phyloP scores from a whole-genome alignment of 2,888 invertebrate species.

The Pheosia gnoma region DNA sequence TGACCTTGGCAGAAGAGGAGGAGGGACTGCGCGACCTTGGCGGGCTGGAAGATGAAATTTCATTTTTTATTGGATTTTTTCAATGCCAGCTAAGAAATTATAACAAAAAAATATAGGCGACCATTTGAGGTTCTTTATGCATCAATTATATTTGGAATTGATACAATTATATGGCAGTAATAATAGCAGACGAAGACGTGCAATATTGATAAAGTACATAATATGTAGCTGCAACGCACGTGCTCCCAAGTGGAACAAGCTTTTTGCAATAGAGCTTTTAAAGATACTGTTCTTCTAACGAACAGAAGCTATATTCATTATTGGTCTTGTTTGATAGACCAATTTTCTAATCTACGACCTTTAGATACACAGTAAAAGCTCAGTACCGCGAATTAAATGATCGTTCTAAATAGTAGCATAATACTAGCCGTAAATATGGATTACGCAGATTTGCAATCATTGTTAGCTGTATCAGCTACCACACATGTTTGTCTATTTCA shows the following conservation, averaged over 20 bases:
- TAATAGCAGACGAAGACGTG: constrained; percentile 1
- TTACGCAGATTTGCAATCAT: no score
- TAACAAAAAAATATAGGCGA: no score
- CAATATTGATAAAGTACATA: background rate
- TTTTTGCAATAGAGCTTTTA: constrained; percentile 2
- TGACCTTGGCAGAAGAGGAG: constrained; percentile 95
- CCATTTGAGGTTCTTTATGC: no score
- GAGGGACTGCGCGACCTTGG: constrained; percentile 93
- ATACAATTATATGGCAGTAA: background rate
- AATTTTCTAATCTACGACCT: background rate
- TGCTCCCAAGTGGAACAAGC: background rate
- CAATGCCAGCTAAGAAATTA: no score
- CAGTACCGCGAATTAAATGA: no score
- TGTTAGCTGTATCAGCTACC: no score
- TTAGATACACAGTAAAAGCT: no score
- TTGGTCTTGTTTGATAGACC: background rate
- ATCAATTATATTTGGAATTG: no score
- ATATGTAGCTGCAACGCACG: background rate
- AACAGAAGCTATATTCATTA: background rate
- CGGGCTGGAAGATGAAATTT: constrained; percentile 85
- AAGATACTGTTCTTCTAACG: background rate
- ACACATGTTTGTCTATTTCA: no score
- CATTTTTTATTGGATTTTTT: no score
- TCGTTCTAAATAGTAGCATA: no score
- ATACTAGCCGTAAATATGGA: no score